Evolutionary conservation across 2,888 invertebrate genomes (phyloP).

Genomic region (Torymus tubicola): DNA sequence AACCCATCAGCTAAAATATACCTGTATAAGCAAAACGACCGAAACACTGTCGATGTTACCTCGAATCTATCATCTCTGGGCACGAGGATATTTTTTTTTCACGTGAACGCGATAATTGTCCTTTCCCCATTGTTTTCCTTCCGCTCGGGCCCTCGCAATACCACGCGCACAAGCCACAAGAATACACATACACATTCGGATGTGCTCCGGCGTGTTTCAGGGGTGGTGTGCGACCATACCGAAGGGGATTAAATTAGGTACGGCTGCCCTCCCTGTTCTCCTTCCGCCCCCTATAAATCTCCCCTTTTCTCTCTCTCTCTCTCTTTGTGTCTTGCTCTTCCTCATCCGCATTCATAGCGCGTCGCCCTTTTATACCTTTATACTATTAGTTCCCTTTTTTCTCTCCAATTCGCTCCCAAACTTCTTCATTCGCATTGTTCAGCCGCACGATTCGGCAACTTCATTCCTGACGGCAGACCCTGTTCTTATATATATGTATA

Average conservation of each 20-base stretch:
- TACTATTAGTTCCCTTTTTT: conserved; percentile 7
- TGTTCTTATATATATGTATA: no score
- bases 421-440: background rate
- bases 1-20: no score
- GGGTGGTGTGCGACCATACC: conserved; percentile 19
- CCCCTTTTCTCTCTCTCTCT: conserved; percentile 22
- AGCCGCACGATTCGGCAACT: background rate
- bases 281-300: conserved; percentile 25
- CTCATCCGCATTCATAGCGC: background rate
- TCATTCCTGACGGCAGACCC: no score
- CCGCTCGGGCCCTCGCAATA: conserved; percentile 19
- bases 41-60: background rate
- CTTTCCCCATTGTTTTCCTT: conserved; percentile 42
- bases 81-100: conserved; percentile 43
- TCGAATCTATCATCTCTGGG: background rate
- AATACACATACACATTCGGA: no score
- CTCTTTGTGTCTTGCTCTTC: background rate
- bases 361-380: background rate
- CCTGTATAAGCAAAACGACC: no score
- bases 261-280: conserved; percentile 49
- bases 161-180: conserved; percentile 40
- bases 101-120: conserved; percentile 43
- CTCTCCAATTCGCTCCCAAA: background rate
- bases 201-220: background rate
- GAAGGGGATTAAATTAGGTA: conserved; percentile 64